A percentile compares a stretch with the other conserved stretches of the same genome.
Conservation (phyloP, 1,140 invertebrate genomes). For the Maconellicoccus hirsutus region DNA sequence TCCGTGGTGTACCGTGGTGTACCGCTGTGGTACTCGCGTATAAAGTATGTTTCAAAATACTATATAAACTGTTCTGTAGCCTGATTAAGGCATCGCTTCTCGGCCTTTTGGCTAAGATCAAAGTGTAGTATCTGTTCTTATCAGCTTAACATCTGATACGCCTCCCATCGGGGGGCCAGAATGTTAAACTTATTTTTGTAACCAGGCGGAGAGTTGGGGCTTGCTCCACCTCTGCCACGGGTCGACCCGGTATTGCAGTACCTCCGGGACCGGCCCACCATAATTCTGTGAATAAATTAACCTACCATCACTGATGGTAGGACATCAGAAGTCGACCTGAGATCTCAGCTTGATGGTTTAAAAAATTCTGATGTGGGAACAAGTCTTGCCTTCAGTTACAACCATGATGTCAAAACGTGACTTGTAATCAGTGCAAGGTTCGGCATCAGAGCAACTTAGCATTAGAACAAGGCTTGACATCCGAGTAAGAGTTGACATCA, state of each 20-base stretch:
- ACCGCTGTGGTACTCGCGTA: neutral
- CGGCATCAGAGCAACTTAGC: too few relatives aligned
- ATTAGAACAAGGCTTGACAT: too few relatives aligned
- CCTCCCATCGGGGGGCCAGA: conserved; percentile 42
- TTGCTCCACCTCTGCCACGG: conserved; percentile 43
- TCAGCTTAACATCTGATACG: conserved; percentile 55
- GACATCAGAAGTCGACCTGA: too few relatives aligned
- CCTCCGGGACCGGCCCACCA: conserved; percentile 37
- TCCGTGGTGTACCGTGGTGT: too few relatives aligned
- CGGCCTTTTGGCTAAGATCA: conserved; percentile 26
- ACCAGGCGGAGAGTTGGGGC: conserved; percentile 30
- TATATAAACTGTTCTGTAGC: neutral
- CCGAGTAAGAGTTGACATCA: too few relatives aligned
- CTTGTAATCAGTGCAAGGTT: too few relatives aligned
- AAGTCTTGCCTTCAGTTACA: too few relatives aligned
- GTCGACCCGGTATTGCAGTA: conserved; percentile 50
- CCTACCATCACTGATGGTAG: too few relatives aligned
- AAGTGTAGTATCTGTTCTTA: conserved; percentile 44
- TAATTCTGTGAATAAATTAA: too few relatives aligned
- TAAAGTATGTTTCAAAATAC: neutral
- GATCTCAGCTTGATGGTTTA: too few relatives aligned
- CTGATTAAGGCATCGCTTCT: conserved; percentile 14
- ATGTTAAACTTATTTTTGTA: conserved; percentile 45
- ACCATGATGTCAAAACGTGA: too few relatives aligned
- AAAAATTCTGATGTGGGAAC: too few relatives aligned